Percentiles rank a stretch among this genome's conserved stretches.
phyloP scores from a whole-genome alignment of 2,113 vertebrate genomes.

The Jaculus jaculus region DNA sequence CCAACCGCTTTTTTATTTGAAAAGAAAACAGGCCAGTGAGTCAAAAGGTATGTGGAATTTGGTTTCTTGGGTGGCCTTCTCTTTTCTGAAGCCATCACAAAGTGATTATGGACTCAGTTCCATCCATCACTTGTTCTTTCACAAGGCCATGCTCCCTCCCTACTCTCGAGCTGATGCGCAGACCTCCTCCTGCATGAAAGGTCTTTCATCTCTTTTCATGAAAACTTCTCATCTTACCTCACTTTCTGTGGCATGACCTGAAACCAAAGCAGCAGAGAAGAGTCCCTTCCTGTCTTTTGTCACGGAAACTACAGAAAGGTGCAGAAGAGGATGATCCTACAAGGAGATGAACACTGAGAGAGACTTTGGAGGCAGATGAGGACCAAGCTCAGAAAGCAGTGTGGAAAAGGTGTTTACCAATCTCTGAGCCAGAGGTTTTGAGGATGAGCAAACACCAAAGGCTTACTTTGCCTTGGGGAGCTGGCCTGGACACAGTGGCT shows the following conservation, averaged over 20 bases:
- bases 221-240: not conserved
- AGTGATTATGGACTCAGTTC: not conserved
- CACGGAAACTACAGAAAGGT: not conserved
- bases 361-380: not conserved
- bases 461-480: fast-evolving
- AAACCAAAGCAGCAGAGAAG: not conserved
- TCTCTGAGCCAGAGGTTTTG: not conserved
- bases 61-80: not conserved
- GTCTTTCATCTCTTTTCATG: not conserved
- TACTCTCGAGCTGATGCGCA: not conserved
- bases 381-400: not conserved
- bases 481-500: not conserved
- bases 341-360: not conserved
- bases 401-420: not conserved
- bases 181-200: not conserved
- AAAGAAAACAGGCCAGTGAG: not conserved
- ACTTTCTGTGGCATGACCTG: not conserved
- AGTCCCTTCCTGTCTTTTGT: not conserved
- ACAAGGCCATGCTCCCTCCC: fast-evolving
- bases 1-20: not conserved
- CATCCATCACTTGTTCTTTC: not conserved
- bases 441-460: no score
- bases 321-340: not conserved
- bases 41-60: not conserved
- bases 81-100: not conserved